Conservation (phyloP, 2,888 invertebrate genomes). For the Tineola bisselliella region DNA sequence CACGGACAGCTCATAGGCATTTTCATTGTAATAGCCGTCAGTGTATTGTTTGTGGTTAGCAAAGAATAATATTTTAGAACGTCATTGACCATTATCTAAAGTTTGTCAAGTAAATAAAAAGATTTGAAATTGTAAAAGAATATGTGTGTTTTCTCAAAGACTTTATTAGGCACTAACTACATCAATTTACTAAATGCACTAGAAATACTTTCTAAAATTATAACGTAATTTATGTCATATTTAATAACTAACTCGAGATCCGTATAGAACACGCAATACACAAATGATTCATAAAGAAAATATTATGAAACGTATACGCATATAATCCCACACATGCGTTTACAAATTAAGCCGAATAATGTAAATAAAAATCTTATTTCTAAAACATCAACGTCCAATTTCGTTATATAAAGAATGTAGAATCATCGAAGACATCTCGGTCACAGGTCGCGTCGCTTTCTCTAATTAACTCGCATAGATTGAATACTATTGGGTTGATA, state of each 20-base stretch:
- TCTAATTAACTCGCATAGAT: background rate
- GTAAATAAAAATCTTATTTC: background rate
- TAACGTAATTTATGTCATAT: no score
- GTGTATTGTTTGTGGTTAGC: background rate
- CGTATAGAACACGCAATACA: no score
- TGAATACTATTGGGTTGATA: background rate
- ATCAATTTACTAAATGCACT: no score
- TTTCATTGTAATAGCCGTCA: background rate
- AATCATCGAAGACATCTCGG: background rate
- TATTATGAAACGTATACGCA: background rate
- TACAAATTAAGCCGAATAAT: background rate
- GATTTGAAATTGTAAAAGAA: background rate
- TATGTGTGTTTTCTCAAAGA: no score
- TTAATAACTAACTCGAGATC: no score
- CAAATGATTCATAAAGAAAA: background rate
- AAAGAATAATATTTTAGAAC: background rate
- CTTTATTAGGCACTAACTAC: no score
- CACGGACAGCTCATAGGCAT: background rate
- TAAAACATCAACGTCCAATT: background rate
- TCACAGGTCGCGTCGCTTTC: conserved; percentile 6
- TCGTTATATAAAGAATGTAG: no score
- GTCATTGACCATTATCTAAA: background rate
- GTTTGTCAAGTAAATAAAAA: background rate
- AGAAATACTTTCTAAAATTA: no score
- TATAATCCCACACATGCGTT: no score